Percentiles rank a stretch among this genome's conserved stretches.
Evolutionary conservation across 2,888 invertebrate genomes (phyloP).

Genomic region (Brenthis ino): DNA sequence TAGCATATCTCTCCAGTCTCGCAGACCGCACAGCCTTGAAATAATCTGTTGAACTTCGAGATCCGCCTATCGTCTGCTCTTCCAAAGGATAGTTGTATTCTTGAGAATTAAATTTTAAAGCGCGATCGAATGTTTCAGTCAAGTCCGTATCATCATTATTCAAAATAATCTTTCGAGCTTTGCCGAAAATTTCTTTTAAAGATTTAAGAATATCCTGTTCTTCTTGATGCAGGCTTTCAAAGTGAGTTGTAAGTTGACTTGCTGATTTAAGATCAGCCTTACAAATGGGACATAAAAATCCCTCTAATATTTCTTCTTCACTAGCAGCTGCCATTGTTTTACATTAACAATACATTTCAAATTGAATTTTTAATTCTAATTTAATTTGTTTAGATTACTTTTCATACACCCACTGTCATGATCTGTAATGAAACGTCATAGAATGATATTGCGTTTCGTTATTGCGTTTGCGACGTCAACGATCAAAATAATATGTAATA

Average conservation of each 20-base stretch:
- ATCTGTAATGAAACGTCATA: slow-evolving; percentile 6
- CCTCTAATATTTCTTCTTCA: slow-evolving; percentile 89
- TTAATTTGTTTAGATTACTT: slow-evolving; percentile 33
- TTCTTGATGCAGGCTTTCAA: slow-evolving; percentile 93
- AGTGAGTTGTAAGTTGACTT: slow-evolving; percentile 91
- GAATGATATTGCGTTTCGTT: neutral
- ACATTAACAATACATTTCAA: slow-evolving; percentile 41
- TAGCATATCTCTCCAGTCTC: slow-evolving; percentile 91
- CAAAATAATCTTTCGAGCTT: slow-evolving; percentile 94
- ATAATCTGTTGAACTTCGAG: slow-evolving; percentile 86
- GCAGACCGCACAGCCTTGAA: slow-evolving; percentile 86
- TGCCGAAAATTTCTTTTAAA: slow-evolving; percentile 91
- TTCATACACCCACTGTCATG: slow-evolving; percentile 24
- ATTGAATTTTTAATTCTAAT: slow-evolving; percentile 36
- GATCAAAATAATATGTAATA: neutral
- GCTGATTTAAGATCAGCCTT: slow-evolving; percentile 94
- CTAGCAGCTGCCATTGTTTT: slow-evolving; percentile 68
- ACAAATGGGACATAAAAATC: slow-evolving; percentile 97
- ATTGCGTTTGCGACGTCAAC: neutral
- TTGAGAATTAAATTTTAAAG: slow-evolving; percentile 68
- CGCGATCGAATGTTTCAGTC: slow-evolving; percentile 81
- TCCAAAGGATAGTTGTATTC: slow-evolving; percentile 65
- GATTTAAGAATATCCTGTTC: slow-evolving; percentile 92
- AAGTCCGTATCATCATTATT: slow-evolving; percentile 88
- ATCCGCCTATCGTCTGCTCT: slow-evolving; percentile 85